A percentile compares a stretch with the other conserved stretches of the same genome.
Conservation (phyloP, 64 coral and sea anemone genomes). For the Actinia tenebrosa region DNA sequence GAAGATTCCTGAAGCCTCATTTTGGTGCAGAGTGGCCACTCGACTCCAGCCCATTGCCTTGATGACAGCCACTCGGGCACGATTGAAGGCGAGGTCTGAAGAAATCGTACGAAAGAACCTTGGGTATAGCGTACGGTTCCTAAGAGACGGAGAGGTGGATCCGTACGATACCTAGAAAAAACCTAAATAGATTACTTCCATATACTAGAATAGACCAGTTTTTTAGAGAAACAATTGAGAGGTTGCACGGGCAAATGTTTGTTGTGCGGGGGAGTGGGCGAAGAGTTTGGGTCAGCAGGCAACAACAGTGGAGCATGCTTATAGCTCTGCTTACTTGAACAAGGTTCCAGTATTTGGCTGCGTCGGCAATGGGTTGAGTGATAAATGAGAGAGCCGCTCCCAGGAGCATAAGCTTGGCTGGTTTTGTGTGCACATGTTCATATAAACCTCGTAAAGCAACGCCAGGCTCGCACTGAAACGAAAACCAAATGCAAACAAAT, state of each 20-base stretch:
- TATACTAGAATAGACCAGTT: too few relatives aligned
- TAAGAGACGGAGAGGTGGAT: conserved; percentile 65
- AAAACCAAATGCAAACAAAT: neutral
- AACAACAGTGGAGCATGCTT: neutral
- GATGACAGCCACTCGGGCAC: conserved; percentile 54
- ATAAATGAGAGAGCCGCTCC: conserved; percentile 68
- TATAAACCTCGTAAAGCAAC: conserved; percentile 70
- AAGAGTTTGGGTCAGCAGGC: too few relatives aligned
- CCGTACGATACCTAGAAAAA: conserved; percentile 63
- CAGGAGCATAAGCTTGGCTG: conserved; percentile 69
- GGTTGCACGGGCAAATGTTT: too few relatives aligned
- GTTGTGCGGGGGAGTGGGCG: too few relatives aligned
- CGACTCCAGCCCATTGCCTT: conserved; percentile 61
- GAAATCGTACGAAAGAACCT: conserved; percentile 84
- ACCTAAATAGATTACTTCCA: neutral
- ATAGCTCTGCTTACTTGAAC: conserved; percentile 36
- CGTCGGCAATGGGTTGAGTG: conserved; percentile 74
- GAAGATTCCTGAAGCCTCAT: conserved; percentile 80
- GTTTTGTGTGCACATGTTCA: conserved; percentile 72
- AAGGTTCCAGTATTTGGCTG: conserved; percentile 64
- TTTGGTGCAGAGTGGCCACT: conserved; percentile 70
- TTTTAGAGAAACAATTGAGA: neutral
- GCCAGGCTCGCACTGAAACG: conserved; percentile 65
- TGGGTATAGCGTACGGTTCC: conserved; percentile 54
- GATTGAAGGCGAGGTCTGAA: conserved; percentile 71